Evolutionary conservation across 2,113 vertebrate genomes (phyloP).

Genomic region (Pluvianellus socialis): DNA sequence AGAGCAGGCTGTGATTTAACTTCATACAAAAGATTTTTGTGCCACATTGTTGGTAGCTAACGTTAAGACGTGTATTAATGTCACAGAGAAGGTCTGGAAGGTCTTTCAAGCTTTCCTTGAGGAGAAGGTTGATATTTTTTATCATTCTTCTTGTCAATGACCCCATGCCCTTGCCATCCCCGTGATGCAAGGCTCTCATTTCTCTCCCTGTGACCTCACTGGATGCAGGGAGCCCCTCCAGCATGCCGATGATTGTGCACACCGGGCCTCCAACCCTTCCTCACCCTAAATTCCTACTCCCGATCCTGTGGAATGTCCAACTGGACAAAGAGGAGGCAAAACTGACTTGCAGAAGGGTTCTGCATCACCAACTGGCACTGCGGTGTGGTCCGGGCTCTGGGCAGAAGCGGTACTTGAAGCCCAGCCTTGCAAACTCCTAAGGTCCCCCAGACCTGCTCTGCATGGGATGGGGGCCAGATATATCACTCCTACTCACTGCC

Average conservation of each 20-base stretch:
- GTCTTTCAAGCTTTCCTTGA: neutral
- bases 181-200: neutral
- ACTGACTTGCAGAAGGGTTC: neutral
- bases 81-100: neutral
- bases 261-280: neutral
- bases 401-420: neutral
- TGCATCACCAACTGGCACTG: neutral
- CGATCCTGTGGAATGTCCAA: accelerated
- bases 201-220: neutral
- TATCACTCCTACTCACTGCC: accelerated
- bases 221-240: accelerated
- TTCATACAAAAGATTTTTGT: neutral
- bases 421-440: neutral
- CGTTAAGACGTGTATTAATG: accelerated
- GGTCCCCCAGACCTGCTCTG: neutral
- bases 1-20: neutral
- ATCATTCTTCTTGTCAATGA: neutral
- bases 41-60: neutral
- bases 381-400: neutral
- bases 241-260: accelerated
- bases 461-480: neutral
- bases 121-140: neutral
- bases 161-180: neutral
- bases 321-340: neutral
- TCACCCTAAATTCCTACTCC: neutral